A percentile compares a stretch with the other conserved stretches of the same genome.
These are phyloP conservation scores for Neodon shergylaensis DNA, from an alignment of 2,113 vertebrate genomes.

Conservation along the genomic window DNA sequence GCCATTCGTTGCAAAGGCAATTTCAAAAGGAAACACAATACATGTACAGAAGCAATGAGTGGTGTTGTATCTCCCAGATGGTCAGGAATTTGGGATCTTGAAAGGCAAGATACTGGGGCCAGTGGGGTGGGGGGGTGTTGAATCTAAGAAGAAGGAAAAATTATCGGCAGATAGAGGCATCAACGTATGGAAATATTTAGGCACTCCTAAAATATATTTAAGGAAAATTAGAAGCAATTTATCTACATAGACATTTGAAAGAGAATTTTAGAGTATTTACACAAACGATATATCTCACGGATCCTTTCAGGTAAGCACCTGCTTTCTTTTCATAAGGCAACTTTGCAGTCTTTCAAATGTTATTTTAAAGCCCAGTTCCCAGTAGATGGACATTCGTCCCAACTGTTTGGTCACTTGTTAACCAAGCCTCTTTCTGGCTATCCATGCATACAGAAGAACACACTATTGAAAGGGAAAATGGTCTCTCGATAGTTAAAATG, in stretches of 20 bases:
- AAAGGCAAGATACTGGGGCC: not conserved
- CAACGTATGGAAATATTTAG: not conserved
- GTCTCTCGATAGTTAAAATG: conserved; percentile 23
- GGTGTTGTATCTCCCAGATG: not conserved
- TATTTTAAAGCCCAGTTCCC: not conserved
- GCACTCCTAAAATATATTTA: not conserved
- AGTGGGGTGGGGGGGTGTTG: not conserved
- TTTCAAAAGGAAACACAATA: conserved; percentile 56
- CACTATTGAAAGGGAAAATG: conserved; percentile 5
- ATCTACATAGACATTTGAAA: not conserved
- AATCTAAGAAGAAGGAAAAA: not conserved
- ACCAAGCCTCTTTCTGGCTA: not conserved
- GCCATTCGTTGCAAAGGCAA: conserved; percentile 40
- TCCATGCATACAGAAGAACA: not conserved
- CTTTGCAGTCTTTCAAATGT: not conserved
- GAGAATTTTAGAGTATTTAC: conserved; percentile 18
- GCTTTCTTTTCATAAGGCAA: not conserved
- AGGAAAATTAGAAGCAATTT: conserved; percentile 34
- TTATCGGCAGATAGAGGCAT: not conserved
- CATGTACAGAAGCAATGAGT: not conserved
- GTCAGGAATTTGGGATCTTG: conserved; percentile 28
- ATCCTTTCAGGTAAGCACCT: conserved; percentile 22
- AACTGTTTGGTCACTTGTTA: not conserved
- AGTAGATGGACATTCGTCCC: not conserved
- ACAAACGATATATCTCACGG: not conserved